Evolutionary conservation across 2,888 invertebrate species (phyloP).

Genomic region (Rhagonycha fulva): DNA sequence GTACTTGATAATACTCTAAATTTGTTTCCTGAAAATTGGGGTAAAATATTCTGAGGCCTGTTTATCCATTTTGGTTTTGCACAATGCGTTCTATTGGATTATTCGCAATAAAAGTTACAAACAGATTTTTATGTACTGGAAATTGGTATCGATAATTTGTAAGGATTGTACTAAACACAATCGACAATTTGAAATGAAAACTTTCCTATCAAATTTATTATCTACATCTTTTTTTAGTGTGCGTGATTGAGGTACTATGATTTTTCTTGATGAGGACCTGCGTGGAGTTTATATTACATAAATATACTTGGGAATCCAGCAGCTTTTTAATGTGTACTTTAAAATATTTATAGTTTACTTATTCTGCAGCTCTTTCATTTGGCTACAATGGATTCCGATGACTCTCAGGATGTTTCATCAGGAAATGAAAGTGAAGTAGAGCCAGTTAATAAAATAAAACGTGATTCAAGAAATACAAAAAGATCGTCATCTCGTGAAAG

Average conservation of each 20-base stretch:
- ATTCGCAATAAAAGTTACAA: not conserved
- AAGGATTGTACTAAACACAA: not conserved
- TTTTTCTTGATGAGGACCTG: not conserved
- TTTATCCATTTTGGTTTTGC: not conserved
- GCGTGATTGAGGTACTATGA: not conserved
- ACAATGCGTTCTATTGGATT: not conserved
- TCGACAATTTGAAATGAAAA: not conserved
- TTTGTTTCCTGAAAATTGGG: not conserved
- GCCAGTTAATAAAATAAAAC: constrained; percentile 38
- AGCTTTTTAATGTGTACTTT: constrained; percentile 3
- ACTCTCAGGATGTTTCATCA: constrained; percentile 60
- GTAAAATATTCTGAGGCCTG: not conserved
- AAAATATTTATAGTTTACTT: constrained; percentile 31
- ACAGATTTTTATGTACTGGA: not conserved
- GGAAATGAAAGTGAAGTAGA: constrained; percentile 49
- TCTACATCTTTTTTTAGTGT: not conserved
- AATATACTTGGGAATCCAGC: constrained; percentile 15
- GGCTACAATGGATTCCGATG: constrained; percentile 63
- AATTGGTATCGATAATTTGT: no score
- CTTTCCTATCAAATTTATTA: not conserved
- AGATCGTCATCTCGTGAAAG: constrained; percentile 4
- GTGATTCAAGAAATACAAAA: constrained; percentile 30
- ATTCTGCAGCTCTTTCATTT: constrained; percentile 29
- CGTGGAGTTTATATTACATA: not conserved
- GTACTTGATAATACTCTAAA: not conserved